Conservation (phyloP, 2,113 vertebrate species). For the Cynocephalus volans region DNA sequence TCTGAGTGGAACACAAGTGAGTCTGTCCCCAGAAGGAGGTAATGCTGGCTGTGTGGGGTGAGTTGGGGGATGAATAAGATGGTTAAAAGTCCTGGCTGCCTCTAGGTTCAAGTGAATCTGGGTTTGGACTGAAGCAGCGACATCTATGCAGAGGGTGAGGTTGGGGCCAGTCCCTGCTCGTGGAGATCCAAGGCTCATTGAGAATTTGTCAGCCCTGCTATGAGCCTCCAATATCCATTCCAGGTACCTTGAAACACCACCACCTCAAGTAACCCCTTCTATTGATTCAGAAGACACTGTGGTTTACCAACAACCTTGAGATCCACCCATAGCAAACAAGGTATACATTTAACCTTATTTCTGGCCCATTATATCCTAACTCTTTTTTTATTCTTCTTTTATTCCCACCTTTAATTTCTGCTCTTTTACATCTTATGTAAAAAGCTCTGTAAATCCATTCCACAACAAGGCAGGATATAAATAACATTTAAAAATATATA, state of each 20-base stretch:
- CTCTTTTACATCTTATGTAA: not conserved
- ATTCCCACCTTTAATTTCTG: conserved; percentile 13
- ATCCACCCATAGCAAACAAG: not conserved
- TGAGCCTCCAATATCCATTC: not conserved
- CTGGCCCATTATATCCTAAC: not conserved
- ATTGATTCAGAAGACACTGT: not conserved
- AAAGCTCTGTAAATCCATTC: conserved; percentile 51
- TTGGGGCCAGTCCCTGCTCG: not conserved
- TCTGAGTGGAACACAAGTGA: not conserved
- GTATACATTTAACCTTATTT: not conserved
- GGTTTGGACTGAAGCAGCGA: not conserved
- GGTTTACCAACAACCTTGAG: not conserved
- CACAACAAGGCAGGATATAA: conserved; percentile 3
- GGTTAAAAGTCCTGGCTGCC: not conserved
- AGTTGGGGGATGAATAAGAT: not conserved
- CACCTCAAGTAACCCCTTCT: not conserved
- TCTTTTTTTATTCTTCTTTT: not conserved
- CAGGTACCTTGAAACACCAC: not conserved
- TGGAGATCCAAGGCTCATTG: not conserved
- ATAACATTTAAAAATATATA: conserved; percentile 22
- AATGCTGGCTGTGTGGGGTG: not conserved
- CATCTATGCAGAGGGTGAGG: not conserved
- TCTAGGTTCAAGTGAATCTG: not conserved
- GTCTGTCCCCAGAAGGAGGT: not conserved
- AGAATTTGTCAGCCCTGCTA: not conserved